Conservation (phyloP, 2,797 vertebrate species). For the Gouania willdenowi region DNA sequence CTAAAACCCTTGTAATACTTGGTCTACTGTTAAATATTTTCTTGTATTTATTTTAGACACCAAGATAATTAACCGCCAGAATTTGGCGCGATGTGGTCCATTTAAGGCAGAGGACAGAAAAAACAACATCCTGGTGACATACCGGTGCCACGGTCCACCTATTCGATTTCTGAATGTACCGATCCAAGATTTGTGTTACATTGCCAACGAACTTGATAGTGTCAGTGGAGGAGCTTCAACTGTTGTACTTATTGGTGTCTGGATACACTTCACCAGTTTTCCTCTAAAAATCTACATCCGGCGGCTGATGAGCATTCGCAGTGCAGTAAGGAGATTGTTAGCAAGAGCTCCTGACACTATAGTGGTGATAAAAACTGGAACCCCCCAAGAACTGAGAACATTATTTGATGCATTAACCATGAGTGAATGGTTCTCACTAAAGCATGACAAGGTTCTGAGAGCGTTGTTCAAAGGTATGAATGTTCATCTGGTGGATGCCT, state of each 20-base stretch:
- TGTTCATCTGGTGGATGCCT: slow-evolving; percentile 86
- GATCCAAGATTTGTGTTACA: slow-evolving; percentile 78
- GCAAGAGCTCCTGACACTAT: slow-evolving; percentile 83
- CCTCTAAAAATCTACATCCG: slow-evolving; percentile 85
- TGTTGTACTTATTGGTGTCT: slow-evolving; percentile 81
- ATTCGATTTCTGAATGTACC: slow-evolving; percentile 77
- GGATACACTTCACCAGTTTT: slow-evolving; percentile 91
- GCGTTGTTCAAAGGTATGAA: slow-evolving; percentile 81
- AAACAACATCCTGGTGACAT: slow-evolving; percentile 81
- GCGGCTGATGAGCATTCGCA: slow-evolving; percentile 83
- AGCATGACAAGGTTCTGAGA: slow-evolving; percentile 59
- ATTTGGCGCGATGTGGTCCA: slow-evolving; percentile 80
- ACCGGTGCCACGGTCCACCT: slow-evolving; percentile 85
- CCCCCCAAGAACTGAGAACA: slow-evolving; percentile 79
- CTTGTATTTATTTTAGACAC: slow-evolving; percentile 65
- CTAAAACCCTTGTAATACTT: too few relatives aligned
- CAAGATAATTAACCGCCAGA: slow-evolving; percentile 82
- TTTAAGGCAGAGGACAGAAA: slow-evolving; percentile 81
- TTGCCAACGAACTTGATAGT: slow-evolving; percentile 85
- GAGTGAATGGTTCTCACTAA: slow-evolving; percentile 90
- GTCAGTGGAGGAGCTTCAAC: slow-evolving; percentile 83
- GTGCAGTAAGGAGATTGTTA: slow-evolving; percentile 76
- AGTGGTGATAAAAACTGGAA: slow-evolving; percentile 82
- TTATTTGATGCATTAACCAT: slow-evolving; percentile 82
- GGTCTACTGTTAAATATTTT: too few relatives aligned